Percentiles rank a stretch among this genome's conserved stretches.
Evolutionary conservation across 2,888 invertebrate genomes (phyloP).

Genomic region (Caenorhabditis parvicauda): DNA sequence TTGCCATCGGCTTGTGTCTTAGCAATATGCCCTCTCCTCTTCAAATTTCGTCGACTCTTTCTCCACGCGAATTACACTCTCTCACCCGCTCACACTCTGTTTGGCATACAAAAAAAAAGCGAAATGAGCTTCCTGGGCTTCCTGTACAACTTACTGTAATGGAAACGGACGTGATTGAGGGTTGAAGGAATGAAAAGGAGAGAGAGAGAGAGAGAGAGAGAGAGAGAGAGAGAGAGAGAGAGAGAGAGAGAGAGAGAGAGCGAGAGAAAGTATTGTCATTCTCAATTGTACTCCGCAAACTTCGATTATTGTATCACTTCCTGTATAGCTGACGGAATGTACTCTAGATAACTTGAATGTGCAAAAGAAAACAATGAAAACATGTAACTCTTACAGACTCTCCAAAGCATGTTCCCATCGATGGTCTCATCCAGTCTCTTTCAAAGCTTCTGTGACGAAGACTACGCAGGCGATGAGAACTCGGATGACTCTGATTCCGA

Average conservation of each 20-base stretch:
- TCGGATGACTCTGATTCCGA: slow-evolving; percentile 43
- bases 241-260: slow-evolving; percentile 3
- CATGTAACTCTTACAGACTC: not conserved
- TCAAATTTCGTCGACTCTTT: no score
- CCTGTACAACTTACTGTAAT: slow-evolving; percentile 1
- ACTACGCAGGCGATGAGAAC: slow-evolving; percentile 39
- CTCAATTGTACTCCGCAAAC: no score
- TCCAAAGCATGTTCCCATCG: slow-evolving; percentile 29
- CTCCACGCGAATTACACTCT: no score
- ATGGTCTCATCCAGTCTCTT: slow-evolving; percentile 39
- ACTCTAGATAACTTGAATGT: no score
- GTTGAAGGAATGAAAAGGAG: not conserved
- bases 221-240: slow-evolving; percentile 3
- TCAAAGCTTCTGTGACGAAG: slow-evolving; percentile 41
- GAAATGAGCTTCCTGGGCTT: not conserved
- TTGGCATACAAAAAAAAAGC: not conserved
- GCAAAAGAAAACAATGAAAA: not conserved
- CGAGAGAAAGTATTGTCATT: no score
- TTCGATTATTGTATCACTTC: no score
- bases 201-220: slow-evolving; percentile 2
- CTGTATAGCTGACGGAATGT: no score
- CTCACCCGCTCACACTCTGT: no score
- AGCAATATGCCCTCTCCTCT: no score
- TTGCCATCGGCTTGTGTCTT: no score
- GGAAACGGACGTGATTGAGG: not conserved